phyloP scores from a whole-genome alignment of 1,140 invertebrate genomes.

The Branchinecta lynchi region DNA sequence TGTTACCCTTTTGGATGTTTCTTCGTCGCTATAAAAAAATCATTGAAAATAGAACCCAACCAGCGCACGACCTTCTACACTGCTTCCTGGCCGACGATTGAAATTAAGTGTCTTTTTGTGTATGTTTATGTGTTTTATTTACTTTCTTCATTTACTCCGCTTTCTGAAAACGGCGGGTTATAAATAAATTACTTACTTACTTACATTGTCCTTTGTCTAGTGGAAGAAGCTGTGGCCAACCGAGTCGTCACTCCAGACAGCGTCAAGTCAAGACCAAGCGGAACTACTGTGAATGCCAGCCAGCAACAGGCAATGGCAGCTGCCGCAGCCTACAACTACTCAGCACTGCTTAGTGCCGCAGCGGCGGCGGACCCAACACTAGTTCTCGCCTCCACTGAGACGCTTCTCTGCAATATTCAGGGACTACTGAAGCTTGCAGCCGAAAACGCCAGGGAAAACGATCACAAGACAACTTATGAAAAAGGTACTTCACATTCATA shows the following conservation, averaged over 20 bases:
- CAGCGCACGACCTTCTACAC: too few relatives aligned
- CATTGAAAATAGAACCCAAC: too few relatives aligned
- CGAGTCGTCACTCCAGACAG: background rate
- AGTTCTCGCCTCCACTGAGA: slow-evolving; percentile 65
- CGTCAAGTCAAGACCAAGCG: background rate
- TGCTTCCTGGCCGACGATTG: too few relatives aligned
- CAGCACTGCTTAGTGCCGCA: slow-evolving; percentile 37
- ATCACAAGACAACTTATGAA: slow-evolving; percentile 85
- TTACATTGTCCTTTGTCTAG: too few relatives aligned
- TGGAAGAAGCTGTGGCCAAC: background rate
- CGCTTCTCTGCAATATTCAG: slow-evolving; percentile 82
- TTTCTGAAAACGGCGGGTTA: too few relatives aligned
- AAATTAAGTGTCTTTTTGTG: too few relatives aligned
- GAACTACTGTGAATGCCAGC: background rate
- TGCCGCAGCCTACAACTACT: slow-evolving; percentile 47
- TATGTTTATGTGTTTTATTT: too few relatives aligned
- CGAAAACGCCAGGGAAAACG: slow-evolving; percentile 85
- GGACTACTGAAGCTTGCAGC: slow-evolving; percentile 84
- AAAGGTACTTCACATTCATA: slow-evolving; percentile 52
- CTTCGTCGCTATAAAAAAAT: too few relatives aligned
- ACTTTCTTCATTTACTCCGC: too few relatives aligned
- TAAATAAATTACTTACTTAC: too few relatives aligned
- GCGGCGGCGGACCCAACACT: slow-evolving; percentile 34
- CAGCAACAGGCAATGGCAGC: slow-evolving; percentile 38
- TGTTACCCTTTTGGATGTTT: too few relatives aligned